Base-by-base conservation (phyloP, 2,797 vertebrate species). In the Hoplostethus atlanticus region DNA sequence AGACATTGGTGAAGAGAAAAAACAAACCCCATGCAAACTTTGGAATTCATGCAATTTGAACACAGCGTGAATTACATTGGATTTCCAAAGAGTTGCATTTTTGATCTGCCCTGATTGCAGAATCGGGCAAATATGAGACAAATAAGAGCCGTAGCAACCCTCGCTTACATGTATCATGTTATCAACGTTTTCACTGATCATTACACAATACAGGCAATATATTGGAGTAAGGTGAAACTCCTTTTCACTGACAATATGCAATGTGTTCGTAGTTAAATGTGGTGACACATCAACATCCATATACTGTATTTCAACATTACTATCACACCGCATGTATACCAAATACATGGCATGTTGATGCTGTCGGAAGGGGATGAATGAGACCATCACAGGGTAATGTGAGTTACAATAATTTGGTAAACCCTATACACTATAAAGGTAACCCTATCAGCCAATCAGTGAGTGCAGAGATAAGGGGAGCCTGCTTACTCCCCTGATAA, bases 31-130 rank as follows among this genome's bases (percentile, higher is more conserved):
- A 80, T 70, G 64, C 87, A 93, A 94, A 90, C 87, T 94, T 92
- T 87, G 92, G 91, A 95, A 95, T 91, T 94, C 90, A 93, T 93
- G 94, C 85, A 93, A 93, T 93, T 87, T 90, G 62, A 82, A 83
- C 70, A 47, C 84, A n/a, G 77, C 89, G 84, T 81, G 53, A 63
- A 91, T 94, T 86, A 79, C 91, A 91, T 55, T 82, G 88, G 80
- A 83, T 67, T 88, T 93, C 91, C 92, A 94, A 95, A 94, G 83
- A 84, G 83, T 92, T 94, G 91, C 86, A 91, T 89, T 79, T 85
- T 87, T 52, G 81, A 77, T 84, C 81, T 74, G 87, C 77, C 68
- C 75, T 42, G 31, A 65, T 62, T 64, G 64, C 72, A 81, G 55
- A 86, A 68, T 58, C 28, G 16, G 82, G 77, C 66, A 83, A 83